Evolutionary conservation across 2,888 invertebrate genomes (phyloP).

Genomic region (Epiblema foenella): DNA sequence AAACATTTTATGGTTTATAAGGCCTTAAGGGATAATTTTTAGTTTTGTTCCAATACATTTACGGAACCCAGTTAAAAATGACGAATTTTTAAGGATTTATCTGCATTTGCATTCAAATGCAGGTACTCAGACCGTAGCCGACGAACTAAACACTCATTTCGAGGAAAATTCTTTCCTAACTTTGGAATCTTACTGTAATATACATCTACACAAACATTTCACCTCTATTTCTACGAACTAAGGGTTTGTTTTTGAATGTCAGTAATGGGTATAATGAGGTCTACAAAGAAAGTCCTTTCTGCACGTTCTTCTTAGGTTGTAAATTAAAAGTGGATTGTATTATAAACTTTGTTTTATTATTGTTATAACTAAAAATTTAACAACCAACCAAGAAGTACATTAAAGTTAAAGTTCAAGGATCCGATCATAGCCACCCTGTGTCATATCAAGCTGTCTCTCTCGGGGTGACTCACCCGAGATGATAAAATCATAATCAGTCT

Average conservation of each 20-base stretch:
- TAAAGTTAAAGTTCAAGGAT: too few species aligned
- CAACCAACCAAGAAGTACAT: too few species aligned
- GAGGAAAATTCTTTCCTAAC: slow-evolving; percentile 11
- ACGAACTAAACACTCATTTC: not conserved
- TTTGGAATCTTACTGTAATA: not conserved
- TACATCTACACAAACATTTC: not conserved
- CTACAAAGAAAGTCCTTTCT: not conserved
- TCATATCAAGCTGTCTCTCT: too few species aligned
- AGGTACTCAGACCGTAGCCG: slow-evolving; percentile 14
- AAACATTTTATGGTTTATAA: too few species aligned
- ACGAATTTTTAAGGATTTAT: not conserved
- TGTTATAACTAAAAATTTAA: too few species aligned
- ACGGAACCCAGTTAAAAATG: slow-evolving; percentile 9
- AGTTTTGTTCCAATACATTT: too few species aligned
- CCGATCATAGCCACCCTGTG: too few species aligned
- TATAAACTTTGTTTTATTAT: too few species aligned
- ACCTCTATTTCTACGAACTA: not conserved
- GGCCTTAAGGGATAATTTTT: too few species aligned
- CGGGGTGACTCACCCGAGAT: too few species aligned
- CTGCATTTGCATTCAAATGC: slow-evolving; percentile 10
- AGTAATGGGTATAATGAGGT: not conserved
- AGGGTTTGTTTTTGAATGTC: slow-evolving; percentile 1
- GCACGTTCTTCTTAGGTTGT: not conserved
- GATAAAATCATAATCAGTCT: too few species aligned
- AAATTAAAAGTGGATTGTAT: not conserved